These are phyloP conservation scores for Athene noctua DNA, from an alignment of 2,113 vertebrate species.

Conservation along the genomic window DNA sequence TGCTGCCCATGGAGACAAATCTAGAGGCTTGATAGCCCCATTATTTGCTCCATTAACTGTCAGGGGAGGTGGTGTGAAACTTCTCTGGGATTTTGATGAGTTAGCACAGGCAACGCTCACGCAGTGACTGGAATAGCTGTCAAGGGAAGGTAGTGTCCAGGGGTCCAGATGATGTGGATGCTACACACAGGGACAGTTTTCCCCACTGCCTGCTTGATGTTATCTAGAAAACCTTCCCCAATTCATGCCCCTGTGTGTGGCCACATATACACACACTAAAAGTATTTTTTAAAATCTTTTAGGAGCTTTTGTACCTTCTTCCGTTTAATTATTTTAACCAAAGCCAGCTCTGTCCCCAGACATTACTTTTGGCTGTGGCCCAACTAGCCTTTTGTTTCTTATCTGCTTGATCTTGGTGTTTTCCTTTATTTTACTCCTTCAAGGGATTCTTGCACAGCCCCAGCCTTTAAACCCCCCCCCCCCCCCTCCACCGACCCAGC, in stretches of 20 bases:
- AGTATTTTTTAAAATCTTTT: neutral
- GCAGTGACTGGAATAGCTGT: fast-evolving
- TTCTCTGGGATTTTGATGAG: neutral
- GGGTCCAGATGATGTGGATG: neutral
- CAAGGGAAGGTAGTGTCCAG: neutral
- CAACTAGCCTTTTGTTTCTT: neutral
- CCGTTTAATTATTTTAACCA: neutral
- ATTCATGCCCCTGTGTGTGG: neutral
- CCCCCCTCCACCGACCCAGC: fast-evolving
- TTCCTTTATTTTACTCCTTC: neutral
- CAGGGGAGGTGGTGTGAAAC: neutral
- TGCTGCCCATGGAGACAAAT: neutral
- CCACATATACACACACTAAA: neutral
- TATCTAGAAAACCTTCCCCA: neutral
- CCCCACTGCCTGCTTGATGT: neutral
- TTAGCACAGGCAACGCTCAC: neutral
- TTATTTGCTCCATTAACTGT: neutral
- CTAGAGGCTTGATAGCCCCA: fast-evolving
- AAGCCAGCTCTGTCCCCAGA: neutral
- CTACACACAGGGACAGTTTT: neutral
- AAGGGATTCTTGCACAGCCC: neutral
- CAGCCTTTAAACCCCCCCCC: neutral
- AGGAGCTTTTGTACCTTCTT: neutral
- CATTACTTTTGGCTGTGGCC: neutral
- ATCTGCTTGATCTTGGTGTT: neutral